Base-by-base conservation (phyloP, 2,797 vertebrate genomes). In the Spondyliosoma cantharus region DNA sequence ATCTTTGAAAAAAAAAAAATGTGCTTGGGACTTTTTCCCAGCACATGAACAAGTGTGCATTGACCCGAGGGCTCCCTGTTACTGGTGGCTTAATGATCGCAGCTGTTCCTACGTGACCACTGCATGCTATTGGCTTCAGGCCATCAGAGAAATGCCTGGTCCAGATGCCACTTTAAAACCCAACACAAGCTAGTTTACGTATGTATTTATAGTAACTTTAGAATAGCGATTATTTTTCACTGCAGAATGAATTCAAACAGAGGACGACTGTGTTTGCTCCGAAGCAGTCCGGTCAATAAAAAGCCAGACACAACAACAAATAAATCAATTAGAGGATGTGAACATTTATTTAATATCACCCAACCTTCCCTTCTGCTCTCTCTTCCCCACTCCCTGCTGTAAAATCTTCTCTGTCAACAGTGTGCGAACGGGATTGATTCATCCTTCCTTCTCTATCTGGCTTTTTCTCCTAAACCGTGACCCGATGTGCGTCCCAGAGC, bases 301-400 rank as follows among this genome's bases (percentile, higher is more conserved):
- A 85, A 82, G 68, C 75, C 82, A 20, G 64, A 89, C 83, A 84
- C 77, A 81, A 78, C 78, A 84, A 64, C 85, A 86, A 82, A 88
- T 86, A 86, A 89, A 91, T 90, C 84, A 87, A 89, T 88, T 90
- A 82, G 63, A 78, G 70, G 82, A 84, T 87, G 85, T 75, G 67
- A 71, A 83, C 85, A 73, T 88, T 86, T 88, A 90, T 87, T 87
- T 87, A 86, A 86, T 84, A 77, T 72, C 80, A 57, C 52, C 78
- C 70, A 25, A 61, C 46, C 24, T 58, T 74, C 43, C 29, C 60
- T 27, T 69, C 69, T 75, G 59, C 61, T 82, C 59, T 22, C 46
- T 46, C 45, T 61, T 50, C 74, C 22, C 69, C 56, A 12, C 67
- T 67, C 66, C 56, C 48, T 29, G 42, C 78, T 71, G 45, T 77